phyloP scores from a whole-genome alignment of 1,140 invertebrate species.

The Saccostrea glomerata region DNA sequence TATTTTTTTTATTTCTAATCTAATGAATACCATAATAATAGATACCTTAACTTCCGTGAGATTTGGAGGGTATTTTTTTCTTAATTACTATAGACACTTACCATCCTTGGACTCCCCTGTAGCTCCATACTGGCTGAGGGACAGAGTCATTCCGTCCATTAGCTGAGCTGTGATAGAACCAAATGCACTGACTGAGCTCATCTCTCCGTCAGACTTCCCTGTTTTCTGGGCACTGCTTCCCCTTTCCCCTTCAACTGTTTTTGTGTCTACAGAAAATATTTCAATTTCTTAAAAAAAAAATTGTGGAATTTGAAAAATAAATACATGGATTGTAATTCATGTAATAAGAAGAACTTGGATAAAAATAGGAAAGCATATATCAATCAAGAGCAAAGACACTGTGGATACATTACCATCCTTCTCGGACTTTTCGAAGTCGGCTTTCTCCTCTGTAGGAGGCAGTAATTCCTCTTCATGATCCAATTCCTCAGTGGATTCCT shows the following conservation, averaged over 20 bases:
- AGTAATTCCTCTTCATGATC: slow-evolving; percentile 56
- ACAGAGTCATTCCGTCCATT: slow-evolving; percentile 75
- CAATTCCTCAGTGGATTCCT: slow-evolving; percentile 58
- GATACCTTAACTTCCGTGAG: no score
- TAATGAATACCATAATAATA: no score
- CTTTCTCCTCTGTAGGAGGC: slow-evolving; percentile 64
- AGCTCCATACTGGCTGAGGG: slow-evolving; percentile 75
- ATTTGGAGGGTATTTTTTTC: no score
- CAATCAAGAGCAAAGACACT: no score
- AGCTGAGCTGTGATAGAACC: slow-evolving; percentile 74
- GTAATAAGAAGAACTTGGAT: no score
- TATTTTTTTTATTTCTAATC: no score
- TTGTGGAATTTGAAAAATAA: neutral
- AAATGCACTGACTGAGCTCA: slow-evolving; percentile 73
- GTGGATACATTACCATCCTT: slow-evolving; percentile 62
- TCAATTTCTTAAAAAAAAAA: neutral
- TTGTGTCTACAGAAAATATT: slow-evolving; percentile 15
- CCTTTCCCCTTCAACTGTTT: slow-evolving; percentile 45
- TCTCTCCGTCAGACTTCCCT: slow-evolving; percentile 42
- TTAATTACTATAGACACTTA: no score
- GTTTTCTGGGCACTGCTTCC: slow-evolving; percentile 53
- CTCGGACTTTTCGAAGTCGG: slow-evolving; percentile 74
- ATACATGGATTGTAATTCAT: no score
- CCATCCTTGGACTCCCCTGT: slow-evolving; percentile 68
- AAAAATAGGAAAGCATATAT: no score